Evolutionary conservation across 2,113 vertebrate genomes (phyloP), one percentile per base, ranked within the genome.

Genomic region (Panthera uncia): DNA sequence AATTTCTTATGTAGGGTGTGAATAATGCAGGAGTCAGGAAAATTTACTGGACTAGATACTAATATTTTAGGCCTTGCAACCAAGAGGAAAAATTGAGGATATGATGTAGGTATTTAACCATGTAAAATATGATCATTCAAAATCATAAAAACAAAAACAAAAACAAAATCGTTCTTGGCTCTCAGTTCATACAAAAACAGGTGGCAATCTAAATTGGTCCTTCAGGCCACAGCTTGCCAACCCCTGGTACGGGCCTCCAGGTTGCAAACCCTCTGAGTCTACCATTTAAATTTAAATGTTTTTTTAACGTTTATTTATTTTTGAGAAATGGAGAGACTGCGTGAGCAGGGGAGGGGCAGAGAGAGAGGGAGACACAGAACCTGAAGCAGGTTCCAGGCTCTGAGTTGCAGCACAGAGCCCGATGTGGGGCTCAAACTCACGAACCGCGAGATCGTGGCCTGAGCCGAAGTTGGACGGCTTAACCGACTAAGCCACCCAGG

Each of bases 81-180:
- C 12, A 83, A 90, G 55, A 79, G 27, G 48, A 19, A 96, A 97
- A 95, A 78, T 7, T 85, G 41, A 83, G 80, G 41, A 33, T 50
- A 86, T 36, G 76, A 50, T 33, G 19, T 48, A 36, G 8, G 23
- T 41, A 55, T 7, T 73, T 55, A 78, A 63, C 16, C 13, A 73
- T 36, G 71, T 82, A 78, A 86, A 92, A 71, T 92, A 36, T 5
- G 69, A 80, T 61, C 12, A 79, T 83, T 91, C 68, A 79, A 95
- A 74, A n/a, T 21, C 41, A 1, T 29, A 84, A 71, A 78, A 19
- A 25, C 27, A 55, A 33, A n/a, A 50, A 71, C 16, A 29, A 15
- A 68, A 27, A 76, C 29, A 48, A 52, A 33, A 65, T 4, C 18
- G 33, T 41, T 55, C 33, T 88, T 84, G 55, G 16, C 65, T 71